phyloP scores from a whole-genome alignment of 2,113 vertebrate genomes.

The Siphamia tubifer region DNA sequence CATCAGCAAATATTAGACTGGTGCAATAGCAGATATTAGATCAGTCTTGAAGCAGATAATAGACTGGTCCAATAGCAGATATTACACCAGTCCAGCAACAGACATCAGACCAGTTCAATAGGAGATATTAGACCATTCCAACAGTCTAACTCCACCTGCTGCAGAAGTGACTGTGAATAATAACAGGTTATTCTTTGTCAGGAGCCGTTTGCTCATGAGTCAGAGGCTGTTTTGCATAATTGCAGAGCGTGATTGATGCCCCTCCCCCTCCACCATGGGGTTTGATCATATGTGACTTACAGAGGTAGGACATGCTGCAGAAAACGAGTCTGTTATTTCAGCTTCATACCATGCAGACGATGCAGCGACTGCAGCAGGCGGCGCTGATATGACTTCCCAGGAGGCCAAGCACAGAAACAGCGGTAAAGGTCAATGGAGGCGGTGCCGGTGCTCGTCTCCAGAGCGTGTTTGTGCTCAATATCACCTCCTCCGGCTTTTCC shows the following conservation, averaged over 20 bases:
- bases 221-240: conserved; percentile 40
- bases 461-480: conserved; percentile 28
- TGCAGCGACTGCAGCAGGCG: conserved; percentile 5
- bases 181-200: conserved; percentile 27
- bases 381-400: conserved; percentile 51
- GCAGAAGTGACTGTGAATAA: conserved; percentile 18
- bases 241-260: conserved; percentile 13
- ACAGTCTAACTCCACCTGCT: conserved; percentile 26
- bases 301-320: background rate
- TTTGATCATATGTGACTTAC: conserved; percentile 3
- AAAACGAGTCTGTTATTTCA: conserved; percentile 52
- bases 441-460: conserved; percentile 48
- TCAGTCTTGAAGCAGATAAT: too few species aligned
- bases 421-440: conserved; percentile 68
- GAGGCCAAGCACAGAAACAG: conserved; percentile 27
- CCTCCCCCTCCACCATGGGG: conserved; percentile 25
- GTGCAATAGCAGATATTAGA: too few species aligned
- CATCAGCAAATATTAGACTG: too few species aligned
- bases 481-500: conserved; percentile 41
- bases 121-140: too few species aligned
- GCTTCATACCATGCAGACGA: conserved; percentile 30
- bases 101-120: too few species aligned
- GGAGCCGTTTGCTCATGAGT: background rate
- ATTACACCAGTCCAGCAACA: too few species aligned
- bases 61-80: too few species aligned